phyloP scores from a whole-genome alignment of 1,140 invertebrate species.

The Heliconius himera region DNA sequence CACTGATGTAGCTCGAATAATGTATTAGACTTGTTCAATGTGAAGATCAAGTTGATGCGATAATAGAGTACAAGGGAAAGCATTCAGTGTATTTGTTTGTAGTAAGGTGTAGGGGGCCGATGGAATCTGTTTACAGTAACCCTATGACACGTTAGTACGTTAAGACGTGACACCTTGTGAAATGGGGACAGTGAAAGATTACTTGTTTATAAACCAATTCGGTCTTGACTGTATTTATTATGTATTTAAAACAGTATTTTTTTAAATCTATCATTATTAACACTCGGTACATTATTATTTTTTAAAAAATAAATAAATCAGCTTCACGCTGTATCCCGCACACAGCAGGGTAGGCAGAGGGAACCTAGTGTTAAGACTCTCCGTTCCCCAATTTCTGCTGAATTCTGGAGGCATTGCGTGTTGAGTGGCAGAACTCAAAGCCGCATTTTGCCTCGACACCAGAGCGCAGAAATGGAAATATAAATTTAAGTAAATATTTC shows the following conservation, averaged over 20 bases:
- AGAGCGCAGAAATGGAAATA: too few species aligned
- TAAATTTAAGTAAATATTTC: too few species aligned
- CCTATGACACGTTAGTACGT: slow-evolving; percentile 56
- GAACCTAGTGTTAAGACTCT: too few species aligned
- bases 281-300: not conserved
- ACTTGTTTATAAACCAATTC: not conserved
- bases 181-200: not conserved
- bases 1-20: slow-evolving; percentile 31
- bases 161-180: slow-evolving; percentile 41
- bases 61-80: slow-evolving; percentile 72
- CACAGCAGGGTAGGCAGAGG: too few species aligned
- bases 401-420: too few species aligned
- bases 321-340: too few species aligned
- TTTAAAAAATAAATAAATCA: too few species aligned
- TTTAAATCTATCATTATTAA: not conserved
- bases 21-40: slow-evolving; percentile 33
- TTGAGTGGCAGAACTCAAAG: too few species aligned
- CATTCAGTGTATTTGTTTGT: slow-evolving; percentile 62
- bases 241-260: too few species aligned
- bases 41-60: slow-evolving; percentile 60
- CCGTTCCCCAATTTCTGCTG: too few species aligned
- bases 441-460: too few species aligned
- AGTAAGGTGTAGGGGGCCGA: slow-evolving; percentile 39
- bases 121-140: slow-evolving; percentile 64
- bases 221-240: not conserved